Evolutionary conservation across 2,888 invertebrate species (phyloP).

Genomic region (Drosophila meridiana): DNA sequence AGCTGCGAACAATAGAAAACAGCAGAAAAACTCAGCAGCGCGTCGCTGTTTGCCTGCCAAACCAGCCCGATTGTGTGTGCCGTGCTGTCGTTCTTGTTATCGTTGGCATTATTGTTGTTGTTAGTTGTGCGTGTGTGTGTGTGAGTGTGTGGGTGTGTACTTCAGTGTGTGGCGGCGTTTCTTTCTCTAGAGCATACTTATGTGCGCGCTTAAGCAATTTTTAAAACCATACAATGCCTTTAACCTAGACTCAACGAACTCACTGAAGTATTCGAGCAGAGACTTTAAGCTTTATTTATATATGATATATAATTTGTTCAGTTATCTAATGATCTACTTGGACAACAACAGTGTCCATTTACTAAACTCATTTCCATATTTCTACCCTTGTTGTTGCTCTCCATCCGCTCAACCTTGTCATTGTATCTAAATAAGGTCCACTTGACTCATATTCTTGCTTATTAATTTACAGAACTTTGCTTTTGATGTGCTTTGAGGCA

Average conservation of each 20-base stretch:
- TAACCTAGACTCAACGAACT: slow-evolving; percentile 3
- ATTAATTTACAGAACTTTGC: slow-evolving; percentile 35
- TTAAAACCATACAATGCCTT: slow-evolving; percentile 53
- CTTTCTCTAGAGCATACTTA: slow-evolving; percentile 51
- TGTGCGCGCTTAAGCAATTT: slow-evolving; percentile 55
- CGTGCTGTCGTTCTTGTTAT: slow-evolving; percentile 47
- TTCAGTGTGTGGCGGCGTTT: slow-evolving; percentile 21
- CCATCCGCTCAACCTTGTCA: neutral
- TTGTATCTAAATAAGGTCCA: slow-evolving; percentile 29
- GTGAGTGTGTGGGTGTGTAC: slow-evolving; percentile 14
- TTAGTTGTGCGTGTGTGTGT: slow-evolving; percentile 42
- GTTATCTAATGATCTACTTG: slow-evolving; percentile 1
- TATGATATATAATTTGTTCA: neutral
- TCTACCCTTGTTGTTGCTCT: slow-evolving; percentile 1
- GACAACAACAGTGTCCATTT: neutral
- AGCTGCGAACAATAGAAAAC: slow-evolving; percentile 77
- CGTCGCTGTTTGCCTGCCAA: slow-evolving; percentile 29
- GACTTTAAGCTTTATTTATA: neutral
- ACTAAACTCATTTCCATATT: neutral
- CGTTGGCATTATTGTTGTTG: slow-evolving; percentile 54
- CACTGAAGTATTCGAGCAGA: neutral
- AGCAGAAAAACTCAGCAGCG: slow-evolving; percentile 46
- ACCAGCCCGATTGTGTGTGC: slow-evolving; percentile 69
- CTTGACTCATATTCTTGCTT: slow-evolving; percentile 22
- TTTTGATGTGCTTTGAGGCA: slow-evolving; percentile 51